phyloP scores from a whole-genome alignment of 2,113 vertebrate genomes.

The Oryzias woworae region DNA sequence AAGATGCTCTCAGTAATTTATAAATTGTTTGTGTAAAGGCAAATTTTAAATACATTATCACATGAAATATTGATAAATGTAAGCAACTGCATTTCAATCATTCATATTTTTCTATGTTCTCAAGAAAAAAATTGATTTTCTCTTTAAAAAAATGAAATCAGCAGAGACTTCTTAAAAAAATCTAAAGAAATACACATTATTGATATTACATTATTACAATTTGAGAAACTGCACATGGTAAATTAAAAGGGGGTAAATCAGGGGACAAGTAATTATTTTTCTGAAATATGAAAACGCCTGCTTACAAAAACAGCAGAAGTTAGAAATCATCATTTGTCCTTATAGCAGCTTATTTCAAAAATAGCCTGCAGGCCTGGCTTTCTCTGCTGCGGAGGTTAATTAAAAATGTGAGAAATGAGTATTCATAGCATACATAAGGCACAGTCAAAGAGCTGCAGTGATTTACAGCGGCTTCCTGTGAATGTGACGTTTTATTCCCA shows the following conservation, averaged over 20 bases:
- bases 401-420: conserved; percentile 30
- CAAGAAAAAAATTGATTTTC: background rate
- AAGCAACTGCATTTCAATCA: background rate
- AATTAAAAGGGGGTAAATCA: background rate
- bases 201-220: background rate
- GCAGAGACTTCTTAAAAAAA: background rate
- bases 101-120: background rate
- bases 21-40: no score
- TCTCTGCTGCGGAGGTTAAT: conserved; percentile 31
- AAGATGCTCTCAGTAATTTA: no score
- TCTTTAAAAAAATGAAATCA: background rate
- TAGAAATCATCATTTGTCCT: conserved; percentile 13
- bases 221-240: background rate
- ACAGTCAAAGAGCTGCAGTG: conserved; percentile 14
- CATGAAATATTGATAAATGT: background rate
- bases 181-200: background rate
- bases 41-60: background rate
- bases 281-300: conserved; percentile 1
- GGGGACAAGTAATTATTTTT: background rate
- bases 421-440: conserved; percentile 12
- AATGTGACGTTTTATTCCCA: conserved; percentile 22
- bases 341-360: conserved; percentile 25
- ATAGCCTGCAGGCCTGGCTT: conserved; percentile 23
- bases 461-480: background rate
- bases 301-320: conserved; percentile 14